Evolutionary conservation across 2,113 vertebrate species (phyloP), one percentile per base, ranked within the genome.

Genomic region (Aspiorhynchus laticeps): DNA sequence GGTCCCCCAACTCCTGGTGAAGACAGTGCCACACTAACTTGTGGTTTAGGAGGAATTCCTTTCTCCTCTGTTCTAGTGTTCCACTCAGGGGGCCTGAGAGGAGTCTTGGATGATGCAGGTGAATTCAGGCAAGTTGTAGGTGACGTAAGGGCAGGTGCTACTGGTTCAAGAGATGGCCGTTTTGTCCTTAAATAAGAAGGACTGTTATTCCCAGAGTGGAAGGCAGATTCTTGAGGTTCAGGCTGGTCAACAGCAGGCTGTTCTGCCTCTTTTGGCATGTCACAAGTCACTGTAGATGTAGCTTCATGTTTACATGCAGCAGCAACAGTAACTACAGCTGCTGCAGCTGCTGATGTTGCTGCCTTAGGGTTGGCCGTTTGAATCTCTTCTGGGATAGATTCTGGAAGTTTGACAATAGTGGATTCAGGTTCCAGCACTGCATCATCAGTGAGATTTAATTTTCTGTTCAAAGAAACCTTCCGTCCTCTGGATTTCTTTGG

Each of bases 21-120:
- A 74, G 93, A 90, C 77, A 93, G 92, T 74, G 94, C 91, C 10
- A 93, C 90, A 0, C 96, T 96, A 21, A 96, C 94, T 41, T 97
- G 95, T 0, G 96, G 94, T 0, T 95, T 95, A 78, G 96, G 95
- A 85, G 80, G 95, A 65, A 95, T 93, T 80, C 92, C 95, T 24
- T 95, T 92, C 59, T 98, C 97, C 83, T 98, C 97, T 0, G 96
- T 95, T 90, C 96, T 95, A 3, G 94, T 95, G 83, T 96, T 94
- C 98, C 98, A 99, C 51, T 98, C 96, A 0, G 96, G 0, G 86
- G 91, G 80, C 93, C 96, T 87, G 93, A 95, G 48, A 91, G 92
- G 79, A 0, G 95, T 93, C 9, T 94, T 87, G 10, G 93, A 87
- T 7, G 94, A 90, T 0, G 95, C 36, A 0, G 94, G 12, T 2